Evolutionary conservation across 2,113 vertebrate species (phyloP), one percentile per base, ranked within the genome.

Genomic region (Acinonyx jubatus): DNA sequence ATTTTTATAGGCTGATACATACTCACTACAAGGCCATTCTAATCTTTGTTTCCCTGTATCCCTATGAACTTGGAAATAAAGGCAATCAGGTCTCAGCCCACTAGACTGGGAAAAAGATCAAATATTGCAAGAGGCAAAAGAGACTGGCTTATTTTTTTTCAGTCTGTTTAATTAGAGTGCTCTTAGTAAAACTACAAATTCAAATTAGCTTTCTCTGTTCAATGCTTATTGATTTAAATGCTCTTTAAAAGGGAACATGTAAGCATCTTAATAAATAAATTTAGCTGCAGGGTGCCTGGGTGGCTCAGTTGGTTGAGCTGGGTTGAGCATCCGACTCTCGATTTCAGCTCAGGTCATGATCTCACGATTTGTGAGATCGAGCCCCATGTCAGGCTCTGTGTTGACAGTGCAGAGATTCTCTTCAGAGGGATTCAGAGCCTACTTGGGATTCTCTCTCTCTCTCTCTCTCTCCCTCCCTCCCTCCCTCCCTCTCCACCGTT

Each of bases 81-180:
- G 55, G 81, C 66, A 91, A 65, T 36, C 78, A 65, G 86, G 41
- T n/a, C n/a, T 81, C 21, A 7, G 84, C 50, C 88, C 87, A 69
- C 25, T 84, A 27, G 14, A 50, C 18, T n/a, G 48, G 73, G 73
- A 78, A 85, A 61, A 69, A 96, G 45, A 96, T 79, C 93, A 74
- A 88, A 92, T 33, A 89, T 79, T 6, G 7, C 36, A 16, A 33
- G 66, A 98, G 27, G 65, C 79, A 41, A 23, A 1, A 63, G 19
- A 29, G 33, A 29, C 89, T 91, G 45, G 63, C 14, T 95, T 74
- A 21, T 76, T 91, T 95, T 48, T 97, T 85, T 82, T 94, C 63
- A 98, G 81, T 2, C 73, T 61, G 36, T 92, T 98, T 98, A 80
- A 91, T 82, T 68, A 88, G 91, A 97, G 55, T 82, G 52, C 21